Conservation (phyloP, 2,888 invertebrate species). For the Ditula angustiorana region DNA sequence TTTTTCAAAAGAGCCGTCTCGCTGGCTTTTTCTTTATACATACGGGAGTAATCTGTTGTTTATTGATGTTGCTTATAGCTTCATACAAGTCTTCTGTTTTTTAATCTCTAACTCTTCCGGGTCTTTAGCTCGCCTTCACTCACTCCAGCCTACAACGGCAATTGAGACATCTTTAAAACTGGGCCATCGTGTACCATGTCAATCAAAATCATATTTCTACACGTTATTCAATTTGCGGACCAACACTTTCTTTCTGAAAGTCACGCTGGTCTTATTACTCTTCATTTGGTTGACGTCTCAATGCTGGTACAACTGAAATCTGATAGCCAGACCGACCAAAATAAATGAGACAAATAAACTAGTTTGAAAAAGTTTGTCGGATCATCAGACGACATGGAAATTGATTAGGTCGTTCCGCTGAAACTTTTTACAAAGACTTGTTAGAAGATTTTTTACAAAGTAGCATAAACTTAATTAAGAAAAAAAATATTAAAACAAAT, state of each 20-base stretch:
- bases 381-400: constrained; percentile 42
- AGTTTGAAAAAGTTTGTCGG: constrained; percentile 48
- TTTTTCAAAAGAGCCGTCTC: too few relatives aligned
- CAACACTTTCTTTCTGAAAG: constrained; percentile 78
- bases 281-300: constrained; percentile 81
- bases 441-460: neutral
- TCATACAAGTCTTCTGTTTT: too few relatives aligned
- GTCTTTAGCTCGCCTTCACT: neutral
- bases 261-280: constrained; percentile 77
- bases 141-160: neutral
- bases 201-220: constrained; percentile 34
- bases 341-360: constrained; percentile 47
- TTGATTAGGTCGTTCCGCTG: constrained; percentile 29
- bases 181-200: constrained; percentile 15
- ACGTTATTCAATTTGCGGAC: constrained; percentile 74
- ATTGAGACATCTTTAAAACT: constrained; percentile 16
- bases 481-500: too few relatives aligned
- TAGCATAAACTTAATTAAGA: too few relatives aligned
- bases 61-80: too few relatives aligned
- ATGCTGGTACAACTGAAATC: constrained; percentile 70
- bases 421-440: constrained; percentile 1
- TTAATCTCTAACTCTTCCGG: neutral
- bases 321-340: constrained; percentile 53
- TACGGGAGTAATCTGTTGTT: too few relatives aligned
- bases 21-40: too few relatives aligned